Base-by-base conservation (phyloP, 2,888 invertebrate species). In the Ischnura elegans region DNA sequence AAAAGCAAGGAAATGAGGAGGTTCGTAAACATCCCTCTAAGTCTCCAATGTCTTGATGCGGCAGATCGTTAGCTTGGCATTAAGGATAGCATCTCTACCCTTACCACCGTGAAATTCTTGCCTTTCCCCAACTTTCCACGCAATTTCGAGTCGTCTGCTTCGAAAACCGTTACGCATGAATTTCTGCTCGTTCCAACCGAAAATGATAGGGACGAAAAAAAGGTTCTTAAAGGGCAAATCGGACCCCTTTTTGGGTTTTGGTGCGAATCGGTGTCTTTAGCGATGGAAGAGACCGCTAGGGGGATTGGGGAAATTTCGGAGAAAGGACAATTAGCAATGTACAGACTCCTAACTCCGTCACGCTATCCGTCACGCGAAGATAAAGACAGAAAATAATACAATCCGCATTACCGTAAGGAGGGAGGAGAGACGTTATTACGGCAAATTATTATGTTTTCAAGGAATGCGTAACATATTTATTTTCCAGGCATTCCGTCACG, bases 401-500 rank as follows among this genome's bases (percentile, higher is more conserved):
- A 36, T 61, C 43, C 21, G 51, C n/a, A 25, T 25, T 25, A 8
- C 25, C 43, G 25, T 43, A 13, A n/a, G 61, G 61, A 90, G 2
- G 16, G 13, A 43, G 61, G 19, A 29, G 43, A 43, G 61, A 6
- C 13, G 43, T 43, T 29, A 43, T 90, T 42, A 42, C 61, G 61
- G 61, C 43, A 61, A 61, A 90, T 42, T 43, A 66, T 90, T 42
- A 42, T 42, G 43, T 90, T 90, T 76, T 76, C 76, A 13, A 36
- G 29, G 47, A 42, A 90, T 42, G 90, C 43, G 90, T 43, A 76
- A 76, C 76, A 61, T 16, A 61, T 61, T 16, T n/a, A 0, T 42
- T 61, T 25, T 25, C 55, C n/a, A 0, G 43, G 61, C 51, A 90
- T 90, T 90, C 90, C 90, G 42, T 66, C 90, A 90, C 90, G 90